Evolutionary conservation across 2,113 vertebrate genomes (phyloP), one percentile per base, ranked within the genome.

Genomic region (Aix galericulata): DNA sequence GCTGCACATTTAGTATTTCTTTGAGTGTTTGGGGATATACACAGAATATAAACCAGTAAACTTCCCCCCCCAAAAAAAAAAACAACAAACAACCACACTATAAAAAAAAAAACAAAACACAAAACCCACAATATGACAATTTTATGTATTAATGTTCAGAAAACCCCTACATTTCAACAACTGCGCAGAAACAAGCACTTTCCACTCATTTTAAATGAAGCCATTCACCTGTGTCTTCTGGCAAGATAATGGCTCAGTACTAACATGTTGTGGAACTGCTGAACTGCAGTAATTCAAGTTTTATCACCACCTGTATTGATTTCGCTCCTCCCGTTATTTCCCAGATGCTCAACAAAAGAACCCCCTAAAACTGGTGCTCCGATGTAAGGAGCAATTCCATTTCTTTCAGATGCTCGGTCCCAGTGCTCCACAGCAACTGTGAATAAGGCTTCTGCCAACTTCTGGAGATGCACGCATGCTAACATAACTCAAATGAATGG

Each of bases 291-390:
- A 88, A 80, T 71, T 95, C 72, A 82, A 44, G 27, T 77, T 95
- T 88, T 71, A 91, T 82, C 78, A 82, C 17, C 62, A 82, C 66
- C 48, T 78, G 20, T 86, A 86, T 63, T 77, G 71, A 91, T 94
- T 95, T 91, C 17, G 66, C 27, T 46, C 9, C 36, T 53, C 32
- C 53, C 50, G 44, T 93, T 86, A 90, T 81, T 95, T 94, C 72
- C 84, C 88, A 95, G 42, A 88, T 77, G 56, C 72, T 85, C 78
- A 80, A 67, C 40, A 80, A 89, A 85, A 87, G 34, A 94, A 93
- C 52, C 8, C 4, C 26, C 67, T 80, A 92, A 80, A 93, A 80
- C 13, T 27, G 27, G 80, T 91, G 86, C 68, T 93, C 60, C 64
- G 82, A 8, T 60, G 44, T 71, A 83, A 77, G 64, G 18, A 89